Evolutionary conservation across 1,140 invertebrate species (phyloP).

Genomic region (Caenorhabditis tropicalis): DNA sequence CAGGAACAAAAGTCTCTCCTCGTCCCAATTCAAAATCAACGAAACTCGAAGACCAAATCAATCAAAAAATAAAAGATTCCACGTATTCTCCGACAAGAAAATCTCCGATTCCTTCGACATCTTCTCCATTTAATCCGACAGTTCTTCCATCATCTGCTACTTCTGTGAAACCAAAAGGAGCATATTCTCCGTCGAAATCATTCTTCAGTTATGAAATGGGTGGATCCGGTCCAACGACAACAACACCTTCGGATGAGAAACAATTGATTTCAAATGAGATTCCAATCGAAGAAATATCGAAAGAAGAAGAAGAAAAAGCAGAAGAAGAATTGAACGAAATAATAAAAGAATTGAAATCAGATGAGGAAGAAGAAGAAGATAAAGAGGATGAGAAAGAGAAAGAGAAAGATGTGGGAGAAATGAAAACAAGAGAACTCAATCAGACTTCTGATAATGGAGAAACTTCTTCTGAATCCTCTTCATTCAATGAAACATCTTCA

Average conservation of each 20-base stretch:
- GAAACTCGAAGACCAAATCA: not conserved
- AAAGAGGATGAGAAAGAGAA: not conserved
- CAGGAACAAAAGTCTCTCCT: constrained; percentile 1
- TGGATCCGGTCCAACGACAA: not conserved
- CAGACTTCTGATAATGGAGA: not conserved
- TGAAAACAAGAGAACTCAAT: constrained; percentile 17
- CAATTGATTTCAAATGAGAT: not conserved
- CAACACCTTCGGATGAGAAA: not conserved
- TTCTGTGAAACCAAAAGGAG: not conserved
- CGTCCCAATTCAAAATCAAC: not conserved
- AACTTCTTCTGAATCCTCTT: not conserved
- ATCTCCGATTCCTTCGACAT: no score
- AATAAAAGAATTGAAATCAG: constrained; percentile 32
- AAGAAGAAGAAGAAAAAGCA: not conserved
- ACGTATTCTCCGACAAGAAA: no score
- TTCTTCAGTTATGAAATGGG: constrained; percentile 36
- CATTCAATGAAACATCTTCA: not conserved
- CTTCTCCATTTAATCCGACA: not conserved
- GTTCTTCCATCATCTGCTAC: not conserved
- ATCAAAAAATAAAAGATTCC: not conserved
- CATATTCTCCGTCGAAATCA: constrained; percentile 19
- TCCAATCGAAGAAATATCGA: not conserved
- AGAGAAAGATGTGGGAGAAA: constrained; percentile 17
- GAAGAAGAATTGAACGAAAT: constrained; percentile 35
- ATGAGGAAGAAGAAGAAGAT: not conserved